Conservation (phyloP, 2,888 invertebrate genomes). For the Aproaerema taeniolella region DNA sequence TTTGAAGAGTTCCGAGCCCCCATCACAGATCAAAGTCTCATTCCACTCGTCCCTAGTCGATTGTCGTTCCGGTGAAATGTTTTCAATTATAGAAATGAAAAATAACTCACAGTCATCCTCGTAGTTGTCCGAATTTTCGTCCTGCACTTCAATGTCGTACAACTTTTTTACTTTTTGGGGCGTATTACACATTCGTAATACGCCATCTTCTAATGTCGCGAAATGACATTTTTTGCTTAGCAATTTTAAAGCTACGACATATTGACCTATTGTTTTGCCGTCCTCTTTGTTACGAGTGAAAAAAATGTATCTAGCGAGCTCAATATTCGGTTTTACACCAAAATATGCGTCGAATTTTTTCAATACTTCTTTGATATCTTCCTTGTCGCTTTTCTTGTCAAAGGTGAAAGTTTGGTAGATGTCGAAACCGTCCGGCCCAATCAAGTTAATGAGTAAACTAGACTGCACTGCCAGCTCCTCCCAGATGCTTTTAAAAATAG, state of each 20-base stretch:
- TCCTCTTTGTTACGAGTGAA: slow-evolving; percentile 8
- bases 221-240: slow-evolving; percentile 13
- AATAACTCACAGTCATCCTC: slow-evolving; percentile 7
- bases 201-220: slow-evolving; percentile 2
- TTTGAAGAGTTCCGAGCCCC: slow-evolving; percentile 9
- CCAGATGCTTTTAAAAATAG: slow-evolving; percentile 12
- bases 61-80: neutral
- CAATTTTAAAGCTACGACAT: slow-evolving; percentile 13
- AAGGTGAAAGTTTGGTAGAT: slow-evolving; percentile 6
- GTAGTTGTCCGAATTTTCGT: neutral
- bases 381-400: neutral
- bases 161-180: slow-evolving; percentile 2
- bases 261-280: slow-evolving; percentile 12
- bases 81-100: slow-evolving; percentile 3
- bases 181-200: slow-evolving; percentile 11
- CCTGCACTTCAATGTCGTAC: slow-evolving; percentile 8
- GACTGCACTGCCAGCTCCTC: slow-evolving; percentile 3
- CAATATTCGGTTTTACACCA: slow-evolving; percentile 3
- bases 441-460: slow-evolving; percentile 9
- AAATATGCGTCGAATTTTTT: slow-evolving; percentile 11
- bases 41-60: slow-evolving; percentile 1
- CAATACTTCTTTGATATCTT: neutral
- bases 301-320: slow-evolving; percentile 1
- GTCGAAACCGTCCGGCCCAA: slow-evolving; percentile 10
- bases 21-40: slow-evolving; percentile 1